Evolutionary conservation across 2,888 invertebrate species (phyloP), one percentile per base, ranked within the genome.

Genomic region (Hirudinaria manillensis): DNA sequence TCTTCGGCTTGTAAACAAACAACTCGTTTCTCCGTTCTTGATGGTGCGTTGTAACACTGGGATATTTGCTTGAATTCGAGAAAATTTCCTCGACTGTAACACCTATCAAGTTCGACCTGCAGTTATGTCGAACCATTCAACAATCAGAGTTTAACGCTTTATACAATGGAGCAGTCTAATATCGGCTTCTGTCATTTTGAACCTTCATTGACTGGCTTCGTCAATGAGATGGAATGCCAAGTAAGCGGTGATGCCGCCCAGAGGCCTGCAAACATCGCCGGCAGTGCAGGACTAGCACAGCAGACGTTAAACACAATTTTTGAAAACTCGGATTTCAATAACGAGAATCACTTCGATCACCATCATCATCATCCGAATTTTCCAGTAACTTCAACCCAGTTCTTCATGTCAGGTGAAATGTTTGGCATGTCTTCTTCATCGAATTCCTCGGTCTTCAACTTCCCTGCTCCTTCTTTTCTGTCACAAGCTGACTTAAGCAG

Each of bases 131-230:
- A 45, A 45, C 10, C 16, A 45, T 45, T 45, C 45, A 45, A 45
- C 16, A 45, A 2, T 45, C 16, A 45, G 45, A 45, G 45, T 45
- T 45, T 45, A 45, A 16, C 10, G 16, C 45, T 45, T 45, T 45
- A 10, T 45, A 45, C 2, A 73, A 73, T 73, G 73, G 73, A 73
- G 27, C 73, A 73, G 38, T 38, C 73, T 27, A 73, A 73, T 55
- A 27, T 73, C 19, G 73, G 73, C n/a, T 73, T 73, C 38, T 73
- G 73, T 36, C 73, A 73, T 45, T 73, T 73, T 56, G 73, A 73
- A 45, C 61, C 61, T 1, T 56, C 73, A 21, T 29, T 73, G 32
- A 24, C 73, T 56, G 73, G 73, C 10, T 73, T 73, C 36, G 38
- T 32, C 24, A 36, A 34, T 65, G 73, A 73, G 36, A 73, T 73